Base-by-base conservation (phyloP, 2,797 vertebrate species). In the Notolepis coatsorum region DNA sequence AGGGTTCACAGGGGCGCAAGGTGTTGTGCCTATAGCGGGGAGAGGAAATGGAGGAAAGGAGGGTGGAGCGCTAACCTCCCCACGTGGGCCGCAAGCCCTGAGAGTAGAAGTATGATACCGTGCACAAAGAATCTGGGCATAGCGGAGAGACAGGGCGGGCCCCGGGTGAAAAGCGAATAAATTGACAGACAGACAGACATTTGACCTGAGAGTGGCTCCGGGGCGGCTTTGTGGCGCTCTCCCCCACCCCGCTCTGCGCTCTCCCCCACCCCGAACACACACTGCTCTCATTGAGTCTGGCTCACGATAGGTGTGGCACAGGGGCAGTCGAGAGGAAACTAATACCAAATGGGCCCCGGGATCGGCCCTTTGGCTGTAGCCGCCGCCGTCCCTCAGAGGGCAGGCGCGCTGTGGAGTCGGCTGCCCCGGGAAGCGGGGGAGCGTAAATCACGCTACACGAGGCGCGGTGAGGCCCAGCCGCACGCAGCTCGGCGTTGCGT, bases 281-380 rank as follows among this genome's bases (percentile, higher is more conserved):
- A 90, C 87, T 90, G 87, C 65, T 85, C 81, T 91, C 85, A 91
- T 91, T 92, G 88, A 91, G 82, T 84, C 79, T 84, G 65, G 71
- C 84, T 87, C 85, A 65, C 84, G 67, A 80, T 90, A 91, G 92
- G 91, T 92, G 91, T 92, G 91, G 89, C 84, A 85, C 82, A 57
- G 85, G 82, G 88, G 89, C 88, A 87, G 77, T 75, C 62, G 31
- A 52, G 38, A 81, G 88, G 87, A 91, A 92, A 91, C 88, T 83
- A 88, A 89, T 90, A 91, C 85, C 88, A 88, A 91, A 89, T 87
- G 88, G 85, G 71, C 58, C 79, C 68, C 64, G 3, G 71, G 71
- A 48, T 83, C 84, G 81, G 87, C 87, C 85, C 80, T 74, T 80
- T 8, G 77, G 78, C 84, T 71, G 75, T 75, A 85, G 84, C 71